Conservation (phyloP, 2,113 vertebrate species). For the Megaceryle maxima region DNA sequence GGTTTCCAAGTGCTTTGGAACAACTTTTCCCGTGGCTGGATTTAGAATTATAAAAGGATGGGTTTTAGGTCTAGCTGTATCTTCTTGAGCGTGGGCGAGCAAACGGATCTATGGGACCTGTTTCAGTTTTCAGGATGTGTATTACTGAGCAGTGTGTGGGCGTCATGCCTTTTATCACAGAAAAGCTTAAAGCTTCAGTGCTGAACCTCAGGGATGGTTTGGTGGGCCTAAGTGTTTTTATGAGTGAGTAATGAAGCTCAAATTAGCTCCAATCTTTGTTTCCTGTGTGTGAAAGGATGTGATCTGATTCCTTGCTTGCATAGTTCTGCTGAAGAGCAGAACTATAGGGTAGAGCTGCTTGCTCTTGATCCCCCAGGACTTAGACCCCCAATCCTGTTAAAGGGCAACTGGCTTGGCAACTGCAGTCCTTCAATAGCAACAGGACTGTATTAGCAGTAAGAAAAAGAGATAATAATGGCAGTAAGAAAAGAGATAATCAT, state of each 20-base stretch:
- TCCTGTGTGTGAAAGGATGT: neutral
- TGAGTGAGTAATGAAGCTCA: slow-evolving; percentile 7
- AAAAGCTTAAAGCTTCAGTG: neutral
- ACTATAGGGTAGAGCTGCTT: neutral
- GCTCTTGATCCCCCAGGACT: neutral
- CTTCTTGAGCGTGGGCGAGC: neutral
- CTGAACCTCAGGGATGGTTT: neutral
- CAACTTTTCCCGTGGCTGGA: neutral
- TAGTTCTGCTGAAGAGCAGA: neutral
- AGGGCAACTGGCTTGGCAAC: neutral
- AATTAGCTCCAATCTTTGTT: neutral
- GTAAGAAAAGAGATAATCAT: neutral
- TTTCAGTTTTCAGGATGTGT: slow-evolving; percentile 19
- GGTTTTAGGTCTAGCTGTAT: neutral
- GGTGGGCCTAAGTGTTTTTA: neutral
- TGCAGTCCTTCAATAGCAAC: neutral
- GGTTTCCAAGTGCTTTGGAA: neutral
- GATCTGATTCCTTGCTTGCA: neutral
- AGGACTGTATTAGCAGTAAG: neutral
- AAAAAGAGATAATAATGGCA: neutral
- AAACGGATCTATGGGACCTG: neutral
- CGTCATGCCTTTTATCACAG: neutral
- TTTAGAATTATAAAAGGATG: neutral
- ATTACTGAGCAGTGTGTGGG: neutral
- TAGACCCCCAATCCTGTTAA: neutral